Percentiles rank a stretch among this genome's conserved stretches.
phyloP scores from a whole-genome alignment of 2,113 vertebrate genomes.

The Phalacrocorax aristotelis region DNA sequence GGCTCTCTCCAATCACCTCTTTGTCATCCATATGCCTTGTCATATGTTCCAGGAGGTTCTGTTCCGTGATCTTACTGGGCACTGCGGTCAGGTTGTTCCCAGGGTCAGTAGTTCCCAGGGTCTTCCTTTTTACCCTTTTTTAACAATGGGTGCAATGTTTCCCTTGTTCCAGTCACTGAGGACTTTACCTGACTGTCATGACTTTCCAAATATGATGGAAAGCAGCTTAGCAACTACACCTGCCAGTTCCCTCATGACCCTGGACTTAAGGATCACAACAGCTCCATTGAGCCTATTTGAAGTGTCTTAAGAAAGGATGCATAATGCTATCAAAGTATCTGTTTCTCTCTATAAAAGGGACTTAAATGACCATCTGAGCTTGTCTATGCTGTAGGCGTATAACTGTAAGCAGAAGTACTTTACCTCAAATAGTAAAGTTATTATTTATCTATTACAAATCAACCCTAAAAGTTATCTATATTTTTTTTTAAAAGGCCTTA shows the following conservation, averaged over 20 bases:
- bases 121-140: neutral
- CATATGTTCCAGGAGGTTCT: neutral
- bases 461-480: neutral
- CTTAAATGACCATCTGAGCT: neutral
- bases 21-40: neutral
- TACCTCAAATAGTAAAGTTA: neutral
- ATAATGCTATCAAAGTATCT: neutral
- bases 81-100: neutral
- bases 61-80: neutral
- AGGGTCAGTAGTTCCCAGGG: neutral
- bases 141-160: neutral
- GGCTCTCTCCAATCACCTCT: neutral
- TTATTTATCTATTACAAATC: neutral
- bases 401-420: neutral
- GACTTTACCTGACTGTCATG: neutral
- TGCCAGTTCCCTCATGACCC: neutral
- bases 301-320: neutral
- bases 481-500: neutral
- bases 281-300: neutral
- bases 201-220: neutral
- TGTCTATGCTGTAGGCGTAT: neutral
- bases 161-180: neutral
- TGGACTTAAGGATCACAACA: neutral
- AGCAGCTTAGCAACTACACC: neutral
- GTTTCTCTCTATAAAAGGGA: neutral